These are phyloP conservation scores for Dicyrtoma fusca DNA, from an alignment of 2,888 invertebrate species.

Conservation along the genomic window DNA sequence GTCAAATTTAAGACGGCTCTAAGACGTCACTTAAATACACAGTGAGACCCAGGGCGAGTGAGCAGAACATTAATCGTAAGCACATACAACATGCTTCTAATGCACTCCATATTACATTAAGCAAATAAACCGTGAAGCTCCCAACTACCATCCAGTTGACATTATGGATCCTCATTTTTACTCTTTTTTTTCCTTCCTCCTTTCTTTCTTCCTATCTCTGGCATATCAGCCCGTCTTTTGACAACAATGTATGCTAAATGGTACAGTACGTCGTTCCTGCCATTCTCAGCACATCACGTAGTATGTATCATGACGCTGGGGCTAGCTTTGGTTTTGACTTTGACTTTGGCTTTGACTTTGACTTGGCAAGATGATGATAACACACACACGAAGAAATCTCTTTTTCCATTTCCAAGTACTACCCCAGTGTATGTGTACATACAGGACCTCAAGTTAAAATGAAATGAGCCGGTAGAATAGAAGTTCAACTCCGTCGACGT, in stretches of 20 bases:
- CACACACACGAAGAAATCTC: slow-evolving; percentile 25
- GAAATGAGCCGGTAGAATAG: slow-evolving; percentile 10
- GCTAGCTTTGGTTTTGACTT: too few species aligned
- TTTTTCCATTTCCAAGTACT: neutral
- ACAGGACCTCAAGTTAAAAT: neutral
- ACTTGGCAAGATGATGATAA: neutral
- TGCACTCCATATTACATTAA: slow-evolving; percentile 34
- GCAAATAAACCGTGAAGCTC: slow-evolving; percentile 35
- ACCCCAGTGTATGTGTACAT: too few species aligned
- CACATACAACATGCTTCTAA: slow-evolving; percentile 21
- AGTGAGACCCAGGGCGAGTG: slow-evolving; percentile 5
- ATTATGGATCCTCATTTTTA: neutral
- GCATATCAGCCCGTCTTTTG: too few species aligned
- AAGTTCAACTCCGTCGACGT: neutral
- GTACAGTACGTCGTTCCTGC: too few species aligned
- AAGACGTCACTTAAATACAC: too few species aligned
- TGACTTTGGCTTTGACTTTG: neutral
- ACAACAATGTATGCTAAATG: too few species aligned
- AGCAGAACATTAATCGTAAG: slow-evolving; percentile 32
- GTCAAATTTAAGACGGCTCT: too few species aligned
- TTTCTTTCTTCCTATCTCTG: neutral
- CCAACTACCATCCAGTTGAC: slow-evolving; percentile 8
- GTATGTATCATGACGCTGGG: too few species aligned
- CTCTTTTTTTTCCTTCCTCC: neutral
- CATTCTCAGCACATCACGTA: too few species aligned